Base-by-base conservation (phyloP, 1,140 invertebrate genomes). In the Hyles vespertilio region DNA sequence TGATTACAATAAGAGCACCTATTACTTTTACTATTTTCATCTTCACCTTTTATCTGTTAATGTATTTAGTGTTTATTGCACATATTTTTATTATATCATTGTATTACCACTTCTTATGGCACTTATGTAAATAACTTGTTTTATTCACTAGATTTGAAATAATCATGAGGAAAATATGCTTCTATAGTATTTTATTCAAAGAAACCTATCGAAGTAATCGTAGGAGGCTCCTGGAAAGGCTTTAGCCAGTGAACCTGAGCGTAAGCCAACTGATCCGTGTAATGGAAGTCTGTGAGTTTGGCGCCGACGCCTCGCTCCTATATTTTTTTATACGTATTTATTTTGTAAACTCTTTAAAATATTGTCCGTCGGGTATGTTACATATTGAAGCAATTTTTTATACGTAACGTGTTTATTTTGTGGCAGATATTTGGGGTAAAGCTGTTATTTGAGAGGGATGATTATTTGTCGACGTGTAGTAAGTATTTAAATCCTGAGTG, bases 1-100 rank as follows among this genome's bases (percentile, higher is more conserved):
- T 89, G 85, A 72, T 85, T 84, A 87, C 72, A 67, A 69, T 89
- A 86, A 89, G 84, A 82, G 85, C 85, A 88, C 85, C 36, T 40
- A 40, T 8, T 80, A 76, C 63, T 80, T 77, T 63, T 79, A 36
- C 3, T 53, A 36, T 40, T n/a, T 11, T 40, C 33, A 6, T 48
- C 8, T 56, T 48, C 32, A 47, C 45, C 77, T 73, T 72, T 56
- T 70, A 62, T 79, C 75, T 77, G 51, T 70, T 79, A 61, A 74
- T 75, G 58, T 77, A 63, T 33, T 70, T 74, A 70, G n/a, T 79
- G 69, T 72, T 77, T 74, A 71, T 65, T 83, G 81, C 81, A 84
- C 81, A 72, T 75, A 76, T 77, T 54, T 44, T 32, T 3, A 7
- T 51, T 32, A 34, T 33, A 33, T 51, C 5, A 9, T 34, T 51